Evolutionary conservation across 2,888 invertebrate genomes (phyloP).

Genomic region (Patella caerulea): DNA sequence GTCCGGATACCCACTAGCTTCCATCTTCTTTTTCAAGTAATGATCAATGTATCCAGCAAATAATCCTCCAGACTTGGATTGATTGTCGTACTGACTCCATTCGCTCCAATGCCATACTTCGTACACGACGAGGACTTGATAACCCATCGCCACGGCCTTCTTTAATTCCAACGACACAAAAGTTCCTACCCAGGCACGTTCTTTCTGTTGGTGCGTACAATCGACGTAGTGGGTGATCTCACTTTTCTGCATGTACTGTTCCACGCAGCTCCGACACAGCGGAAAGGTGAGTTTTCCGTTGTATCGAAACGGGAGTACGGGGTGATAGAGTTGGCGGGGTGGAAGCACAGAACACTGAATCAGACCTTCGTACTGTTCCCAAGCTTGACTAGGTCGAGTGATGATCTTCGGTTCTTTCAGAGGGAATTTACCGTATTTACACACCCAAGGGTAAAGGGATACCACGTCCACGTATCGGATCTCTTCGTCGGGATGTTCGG

Average conservation of each 20-base stretch:
- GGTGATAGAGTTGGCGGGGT: background rate
- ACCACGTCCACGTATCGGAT: background rate
- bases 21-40: background rate
- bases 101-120: background rate
- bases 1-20: background rate
- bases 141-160: background rate
- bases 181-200: background rate
- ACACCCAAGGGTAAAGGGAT: background rate
- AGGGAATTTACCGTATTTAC: background rate
- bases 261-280: background rate
- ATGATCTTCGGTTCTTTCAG: background rate
- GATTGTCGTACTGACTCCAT: background rate
- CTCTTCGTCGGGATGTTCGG: background rate
- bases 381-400: background rate
- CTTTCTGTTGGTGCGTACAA: background rate
- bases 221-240: background rate
- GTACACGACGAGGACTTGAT: background rate
- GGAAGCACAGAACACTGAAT: background rate
- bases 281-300: slow-evolving; percentile 1
- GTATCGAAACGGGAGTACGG: background rate
- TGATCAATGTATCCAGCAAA: background rate
- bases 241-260: background rate
- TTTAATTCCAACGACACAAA: background rate
- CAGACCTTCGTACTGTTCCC: background rate
- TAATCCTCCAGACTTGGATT: slow-evolving; percentile 1